These are phyloP conservation scores for Artemisiospiza belli DNA, from an alignment of 2,113 vertebrate species.

Conservation along the genomic window DNA sequence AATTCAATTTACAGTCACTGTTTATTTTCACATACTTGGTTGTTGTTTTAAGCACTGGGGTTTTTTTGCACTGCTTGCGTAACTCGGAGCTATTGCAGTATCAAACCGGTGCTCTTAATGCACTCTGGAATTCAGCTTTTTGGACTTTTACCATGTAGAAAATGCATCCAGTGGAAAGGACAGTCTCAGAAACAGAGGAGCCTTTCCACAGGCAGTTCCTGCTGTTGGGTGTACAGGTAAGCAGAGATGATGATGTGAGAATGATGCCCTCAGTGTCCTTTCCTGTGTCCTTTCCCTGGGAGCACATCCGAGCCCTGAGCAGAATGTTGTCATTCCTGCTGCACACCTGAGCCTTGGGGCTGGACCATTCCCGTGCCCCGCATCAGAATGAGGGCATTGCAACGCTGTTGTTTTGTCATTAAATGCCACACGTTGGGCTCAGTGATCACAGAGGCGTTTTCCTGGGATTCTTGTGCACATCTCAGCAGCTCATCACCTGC, in stretches of 20 bases:
- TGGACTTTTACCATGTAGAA: background rate
- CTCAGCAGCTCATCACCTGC: background rate
- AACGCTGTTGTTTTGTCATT: background rate
- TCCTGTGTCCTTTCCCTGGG: background rate
- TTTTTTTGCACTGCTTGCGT: constrained; percentile 31
- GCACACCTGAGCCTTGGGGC: background rate
- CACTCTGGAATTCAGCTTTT: constrained; percentile 17
- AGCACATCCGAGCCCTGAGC: background rate
- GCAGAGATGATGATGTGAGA: background rate
- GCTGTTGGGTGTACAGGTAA: background rate
- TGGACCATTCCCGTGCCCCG: background rate
- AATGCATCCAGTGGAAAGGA: background rate
- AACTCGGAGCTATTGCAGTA: constrained; percentile 43
- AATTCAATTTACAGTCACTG: constrained; percentile 67
- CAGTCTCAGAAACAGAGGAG: background rate
- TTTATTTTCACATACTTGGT: constrained; percentile 66
- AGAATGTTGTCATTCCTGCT: background rate
- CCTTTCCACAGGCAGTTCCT: background rate
- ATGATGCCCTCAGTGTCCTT: background rate
- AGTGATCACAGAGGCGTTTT: rapidly evolving
- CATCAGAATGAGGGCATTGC: background rate
- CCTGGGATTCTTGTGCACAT: background rate
- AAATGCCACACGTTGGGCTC: background rate
- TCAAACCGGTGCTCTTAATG: constrained; percentile 17
- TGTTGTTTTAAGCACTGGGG: constrained; percentile 34